Evolutionary conservation across 64 coral and sea anemone genomes (phyloP).

Genomic region (Acropora yongei): DNA sequence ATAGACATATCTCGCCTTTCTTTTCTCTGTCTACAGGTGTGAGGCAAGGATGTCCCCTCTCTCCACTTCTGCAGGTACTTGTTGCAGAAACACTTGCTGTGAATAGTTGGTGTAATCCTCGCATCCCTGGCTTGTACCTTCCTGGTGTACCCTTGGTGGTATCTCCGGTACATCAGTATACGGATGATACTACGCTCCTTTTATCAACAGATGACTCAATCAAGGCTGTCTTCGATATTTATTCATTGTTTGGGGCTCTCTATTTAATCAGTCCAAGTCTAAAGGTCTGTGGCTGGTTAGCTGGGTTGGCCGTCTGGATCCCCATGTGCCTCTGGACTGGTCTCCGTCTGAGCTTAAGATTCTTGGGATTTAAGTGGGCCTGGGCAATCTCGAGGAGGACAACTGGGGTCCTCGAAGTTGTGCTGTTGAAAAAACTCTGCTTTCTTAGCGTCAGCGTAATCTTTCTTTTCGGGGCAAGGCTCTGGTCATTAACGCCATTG

Average conservation of each 20-base stretch:
- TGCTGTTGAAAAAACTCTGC: background rate
- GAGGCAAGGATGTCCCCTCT: slow-evolving; percentile 67
- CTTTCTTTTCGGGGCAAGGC: slow-evolving; percentile 24
- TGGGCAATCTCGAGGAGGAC: background rate
- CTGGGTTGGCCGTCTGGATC: slow-evolving; percentile 25
- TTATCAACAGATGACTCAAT: background rate
- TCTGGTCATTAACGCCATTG: slow-evolving; percentile 27
- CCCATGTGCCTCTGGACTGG: slow-evolving; percentile 18
- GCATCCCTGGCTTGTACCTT: background rate
- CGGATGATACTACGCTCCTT: slow-evolving; percentile 39
- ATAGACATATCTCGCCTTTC: slow-evolving; percentile 12
- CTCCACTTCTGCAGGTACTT: slow-evolving; percentile 34
- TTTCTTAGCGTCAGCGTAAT: slow-evolving; percentile 6
- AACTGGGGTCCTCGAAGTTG: slow-evolving; percentile 5
- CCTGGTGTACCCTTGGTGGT: background rate
- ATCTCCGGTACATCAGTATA: background rate
- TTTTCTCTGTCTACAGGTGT: slow-evolving; percentile 59
- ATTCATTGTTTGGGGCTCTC: background rate
- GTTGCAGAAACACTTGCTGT: slow-evolving; percentile 17
- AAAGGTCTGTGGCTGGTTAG: slow-evolving; percentile 52
- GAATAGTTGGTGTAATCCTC: background rate
- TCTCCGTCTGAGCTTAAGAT: background rate
- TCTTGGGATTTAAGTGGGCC: slow-evolving; percentile 39
- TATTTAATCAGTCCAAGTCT: slow-evolving; percentile 33
- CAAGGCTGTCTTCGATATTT: slow-evolving; percentile 6